A percentile compares a stretch with the other conserved stretches of the same genome.
These are phyloP conservation scores for Coelopa pilipes DNA, from an alignment of 2,888 invertebrate genomes.

Conservation along the genomic window DNA sequence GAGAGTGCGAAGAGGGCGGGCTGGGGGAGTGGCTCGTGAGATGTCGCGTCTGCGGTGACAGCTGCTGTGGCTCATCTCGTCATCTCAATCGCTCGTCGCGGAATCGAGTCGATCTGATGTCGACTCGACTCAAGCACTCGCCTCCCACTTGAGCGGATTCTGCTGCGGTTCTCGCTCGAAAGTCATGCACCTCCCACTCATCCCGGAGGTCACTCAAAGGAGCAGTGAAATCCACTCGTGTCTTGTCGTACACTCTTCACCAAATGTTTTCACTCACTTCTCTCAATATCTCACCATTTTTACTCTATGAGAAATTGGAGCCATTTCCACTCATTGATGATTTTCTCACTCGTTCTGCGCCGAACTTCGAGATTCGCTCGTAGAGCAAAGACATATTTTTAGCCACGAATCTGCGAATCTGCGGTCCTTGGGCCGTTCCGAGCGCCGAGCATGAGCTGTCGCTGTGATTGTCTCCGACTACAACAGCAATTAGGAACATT, in stretches of 20 bases:
- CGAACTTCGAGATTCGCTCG: background rate
- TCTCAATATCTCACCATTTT: background rate
- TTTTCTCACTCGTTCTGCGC: background rate
- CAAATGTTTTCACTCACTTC: background rate
- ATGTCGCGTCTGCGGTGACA: constrained; percentile 8
- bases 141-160: too few relatives aligned
- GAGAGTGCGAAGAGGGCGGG: too few relatives aligned
- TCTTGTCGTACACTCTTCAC: too few relatives aligned
- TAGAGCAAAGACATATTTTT: constrained; percentile 39
- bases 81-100: background rate
- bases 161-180: too few relatives aligned
- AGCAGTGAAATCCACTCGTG: too few relatives aligned
- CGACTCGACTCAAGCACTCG: background rate
- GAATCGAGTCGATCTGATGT: background rate
- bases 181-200: too few relatives aligned
- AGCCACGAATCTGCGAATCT: constrained; percentile 12
- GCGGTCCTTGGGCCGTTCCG: too few relatives aligned
- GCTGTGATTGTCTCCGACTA: too few relatives aligned
- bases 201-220: too few relatives aligned
- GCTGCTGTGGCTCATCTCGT: background rate
- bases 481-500: too few relatives aligned
- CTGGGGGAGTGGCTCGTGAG: too few relatives aligned
- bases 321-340: background rate
- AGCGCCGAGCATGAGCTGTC: too few relatives aligned
- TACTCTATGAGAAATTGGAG: background rate